phyloP scores from a whole-genome alignment of 2,113 vertebrate genomes.

The Corvus hawaiiensis region DNA sequence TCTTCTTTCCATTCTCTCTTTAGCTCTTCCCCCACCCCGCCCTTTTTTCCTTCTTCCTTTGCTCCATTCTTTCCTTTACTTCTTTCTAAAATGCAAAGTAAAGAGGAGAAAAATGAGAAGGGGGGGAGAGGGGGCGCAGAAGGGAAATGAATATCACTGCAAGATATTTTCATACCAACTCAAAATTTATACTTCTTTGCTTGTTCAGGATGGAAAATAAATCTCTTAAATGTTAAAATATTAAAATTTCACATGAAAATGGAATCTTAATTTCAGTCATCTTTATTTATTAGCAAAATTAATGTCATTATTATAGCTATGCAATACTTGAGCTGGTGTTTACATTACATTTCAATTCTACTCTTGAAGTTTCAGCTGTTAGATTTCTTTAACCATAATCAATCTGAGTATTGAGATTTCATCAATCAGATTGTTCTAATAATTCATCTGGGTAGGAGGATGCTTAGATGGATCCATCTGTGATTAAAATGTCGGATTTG shows the following conservation, averaged over 20 bases:
- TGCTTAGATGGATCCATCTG: not conserved
- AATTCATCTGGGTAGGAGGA: not conserved
- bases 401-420: not conserved
- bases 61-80: not conserved
- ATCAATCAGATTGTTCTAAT: not conserved
- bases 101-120: not conserved
- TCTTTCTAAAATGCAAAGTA: not conserved
- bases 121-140: accelerated
- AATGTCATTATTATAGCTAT: not conserved
- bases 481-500: not conserved
- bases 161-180: not conserved
- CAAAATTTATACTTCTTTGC: not conserved
- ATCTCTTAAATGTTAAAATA: not conserved
- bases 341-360: not conserved
- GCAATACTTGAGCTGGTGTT: not conserved
- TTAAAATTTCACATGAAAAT: not conserved
- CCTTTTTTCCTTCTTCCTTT: not conserved
- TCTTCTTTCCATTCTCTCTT: not conserved
- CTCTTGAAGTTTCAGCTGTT: not conserved
- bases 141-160: not conserved
- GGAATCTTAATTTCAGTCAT: not conserved
- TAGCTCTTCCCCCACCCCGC: accelerated
- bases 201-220: not conserved
- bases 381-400: not conserved
- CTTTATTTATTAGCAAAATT: not conserved